Percentiles rank a stretch among this genome's conserved stretches.
phyloP scores from a whole-genome alignment of 2,797 vertebrate genomes.

The Helostoma temminkii region DNA sequence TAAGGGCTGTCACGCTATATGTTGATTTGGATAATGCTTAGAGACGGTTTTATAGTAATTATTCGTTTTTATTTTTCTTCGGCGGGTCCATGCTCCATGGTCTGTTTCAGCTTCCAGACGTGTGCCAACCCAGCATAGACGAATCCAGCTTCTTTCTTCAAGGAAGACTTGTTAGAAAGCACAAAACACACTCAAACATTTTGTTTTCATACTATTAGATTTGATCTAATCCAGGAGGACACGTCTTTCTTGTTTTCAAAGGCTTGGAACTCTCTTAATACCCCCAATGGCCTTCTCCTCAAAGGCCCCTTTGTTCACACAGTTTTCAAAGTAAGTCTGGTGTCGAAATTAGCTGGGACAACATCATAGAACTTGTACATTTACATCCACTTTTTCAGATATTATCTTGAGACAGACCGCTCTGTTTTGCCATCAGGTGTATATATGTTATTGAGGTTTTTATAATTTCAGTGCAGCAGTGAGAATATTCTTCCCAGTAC shows the following conservation, averaged over 20 bases:
- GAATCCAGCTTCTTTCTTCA: constrained; percentile 86
- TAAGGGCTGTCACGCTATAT: too few relatives aligned
- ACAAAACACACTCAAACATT: constrained; percentile 20
- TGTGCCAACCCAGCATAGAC: constrained; percentile 84
- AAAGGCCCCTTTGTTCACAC: neutral
- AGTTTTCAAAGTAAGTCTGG: neutral
- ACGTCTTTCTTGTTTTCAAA: constrained; percentile 38
- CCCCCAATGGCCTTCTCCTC: constrained; percentile 3
- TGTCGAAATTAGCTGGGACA: constrained; percentile 77
- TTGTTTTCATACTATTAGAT: constrained; percentile 40
- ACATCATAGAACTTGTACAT: constrained; percentile 85
- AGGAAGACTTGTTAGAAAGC: constrained; percentile 82
- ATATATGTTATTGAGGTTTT: neutral
- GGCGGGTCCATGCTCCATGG: constrained; percentile 82
- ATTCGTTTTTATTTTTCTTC: constrained; percentile 11
- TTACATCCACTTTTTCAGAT: constrained; percentile 81
- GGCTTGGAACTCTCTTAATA: constrained; percentile 30
- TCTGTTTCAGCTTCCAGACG: constrained; percentile 88
- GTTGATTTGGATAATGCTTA: neutral
- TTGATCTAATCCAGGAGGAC: constrained; percentile 25
- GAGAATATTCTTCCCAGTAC: constrained; percentile 15
- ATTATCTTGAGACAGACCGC: constrained; percentile 80
- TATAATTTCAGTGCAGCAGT: constrained; percentile 20
- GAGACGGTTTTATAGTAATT: neutral
- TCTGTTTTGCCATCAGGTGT: constrained; percentile 80